phyloP scores from a whole-genome alignment of 2,113 vertebrate genomes.

The Oreochromis spilurus region DNA sequence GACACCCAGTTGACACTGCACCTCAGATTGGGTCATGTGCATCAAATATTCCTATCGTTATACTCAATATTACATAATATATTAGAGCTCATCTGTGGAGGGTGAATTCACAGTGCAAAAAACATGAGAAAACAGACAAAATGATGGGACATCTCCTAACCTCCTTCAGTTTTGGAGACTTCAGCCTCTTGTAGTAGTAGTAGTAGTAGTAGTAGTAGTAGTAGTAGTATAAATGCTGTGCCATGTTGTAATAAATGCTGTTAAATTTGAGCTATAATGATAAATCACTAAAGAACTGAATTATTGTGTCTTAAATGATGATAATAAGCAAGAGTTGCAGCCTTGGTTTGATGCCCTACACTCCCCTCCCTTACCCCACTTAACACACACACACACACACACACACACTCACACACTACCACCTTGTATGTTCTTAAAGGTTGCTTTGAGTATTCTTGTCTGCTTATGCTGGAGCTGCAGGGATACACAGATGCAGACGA shows the following conservation, averaged over 20 bases:
- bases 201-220: no score
- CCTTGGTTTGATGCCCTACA: not conserved
- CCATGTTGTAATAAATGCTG: not conserved
- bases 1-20: no score
- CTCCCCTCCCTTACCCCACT: not conserved
- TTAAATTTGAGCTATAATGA: not conserved
- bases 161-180: no score
- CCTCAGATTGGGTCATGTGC: not conserved
- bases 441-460: no score
- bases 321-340: not conserved
- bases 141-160: not conserved
- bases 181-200: no score
- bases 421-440: no score
- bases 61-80: not conserved
- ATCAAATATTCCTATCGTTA: not conserved
- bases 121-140: not conserved
- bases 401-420: no score
- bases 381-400: no score
- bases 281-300: not conserved
- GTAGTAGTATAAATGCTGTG: not conserved
- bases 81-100: not conserved
- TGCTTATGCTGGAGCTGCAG: no score
- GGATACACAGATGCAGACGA: no score
- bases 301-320: not conserved
- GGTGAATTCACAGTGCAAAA: not conserved